Evolutionary conservation across 1,140 invertebrate species (phyloP), one percentile per base, ranked within the genome.

Genomic region (Lepidostoma basale): DNA sequence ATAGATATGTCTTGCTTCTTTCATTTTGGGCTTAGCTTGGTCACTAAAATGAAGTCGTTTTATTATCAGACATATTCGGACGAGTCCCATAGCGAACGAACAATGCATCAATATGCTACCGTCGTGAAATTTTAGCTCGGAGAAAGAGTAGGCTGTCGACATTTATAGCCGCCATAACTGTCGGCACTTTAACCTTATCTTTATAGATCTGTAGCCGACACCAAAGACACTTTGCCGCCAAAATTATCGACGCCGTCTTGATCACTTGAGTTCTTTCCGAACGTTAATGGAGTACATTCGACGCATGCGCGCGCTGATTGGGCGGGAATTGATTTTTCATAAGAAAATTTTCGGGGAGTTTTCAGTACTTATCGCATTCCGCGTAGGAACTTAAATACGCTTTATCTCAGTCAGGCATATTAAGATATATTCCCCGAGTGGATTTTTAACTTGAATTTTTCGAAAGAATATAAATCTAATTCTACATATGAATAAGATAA

Each of bases 181-280:
- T 44, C 36, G 59, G 23, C 20, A 33, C 59, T 23, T 44, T 62
- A 8, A 62, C 25, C 23, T 62, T 62, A 62, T 62, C 59, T 62
- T 62, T 62, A 62, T 62, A 62, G 59, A 62, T 62, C 40, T 62
- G 23, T 45, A n/a, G 9, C 5, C 14, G 40, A 62, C 12, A 44
- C 14, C 59, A 42, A 44, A 62, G 40, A 18, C 8, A 42, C 16
- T 62, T 62, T 16, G 40, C 59, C 59, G 59, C 59, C 39, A 22
- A 8, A 26, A 22, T 28, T 28, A 33, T 28, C 36, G 22, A 30
- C 25, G 5, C 52, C 25, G 22, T 30, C 26, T 30, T 30, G 52
- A 6, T 30, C 8, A 6, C 28, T 10, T 16, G 12, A 56, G 14
- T n/a, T n/a, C n/a, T n/a, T n/a, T n/a, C n/a, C n/a, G n/a, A n/a